A percentile compares a stretch with the other conserved stretches of the same genome.
phyloP scores from a whole-genome alignment of 2,113 vertebrate species.

The Otis tarda region DNA sequence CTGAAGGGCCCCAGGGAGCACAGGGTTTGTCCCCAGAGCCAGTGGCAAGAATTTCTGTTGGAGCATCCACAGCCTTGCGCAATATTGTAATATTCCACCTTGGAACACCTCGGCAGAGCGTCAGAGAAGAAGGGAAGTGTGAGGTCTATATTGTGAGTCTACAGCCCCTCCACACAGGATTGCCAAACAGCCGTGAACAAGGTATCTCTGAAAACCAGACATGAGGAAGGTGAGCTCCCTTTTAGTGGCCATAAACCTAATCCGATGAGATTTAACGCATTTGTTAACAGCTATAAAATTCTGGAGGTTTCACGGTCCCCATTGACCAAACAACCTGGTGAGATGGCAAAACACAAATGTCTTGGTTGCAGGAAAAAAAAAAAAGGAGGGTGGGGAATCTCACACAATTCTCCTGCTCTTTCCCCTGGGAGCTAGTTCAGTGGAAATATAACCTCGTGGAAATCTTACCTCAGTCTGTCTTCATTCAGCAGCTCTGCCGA shows the following conservation, averaged over 20 bases:
- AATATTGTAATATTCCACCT: no score
- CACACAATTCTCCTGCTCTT: not conserved
- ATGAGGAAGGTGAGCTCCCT: not conserved
- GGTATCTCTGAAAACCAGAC: not conserved
- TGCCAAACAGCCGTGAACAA: rapidly evolving
- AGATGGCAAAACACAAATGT: not conserved
- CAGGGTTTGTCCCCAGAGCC: not conserved
- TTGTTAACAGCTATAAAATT: not conserved
- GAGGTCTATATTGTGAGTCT: not conserved
- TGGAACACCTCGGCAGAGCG: not conserved
- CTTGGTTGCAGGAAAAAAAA: not conserved
- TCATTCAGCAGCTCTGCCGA: not conserved
- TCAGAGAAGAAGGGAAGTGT: not conserved
- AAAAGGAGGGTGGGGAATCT: not conserved
- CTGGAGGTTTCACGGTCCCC: not conserved
- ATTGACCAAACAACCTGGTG: not conserved
- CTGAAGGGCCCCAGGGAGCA: not conserved
- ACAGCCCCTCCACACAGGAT: not conserved
- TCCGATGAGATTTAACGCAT: not conserved
- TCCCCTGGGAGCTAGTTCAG: not conserved
- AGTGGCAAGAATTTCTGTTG: rapidly evolving
- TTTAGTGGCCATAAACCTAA: not conserved
- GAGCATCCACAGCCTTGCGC: not conserved
- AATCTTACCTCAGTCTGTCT: not conserved
- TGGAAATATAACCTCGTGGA: not conserved